These are phyloP conservation scores for Heterohyrax brucei DNA, from an alignment of 2,797 vertebrate genomes.

Conservation along the genomic window DNA sequence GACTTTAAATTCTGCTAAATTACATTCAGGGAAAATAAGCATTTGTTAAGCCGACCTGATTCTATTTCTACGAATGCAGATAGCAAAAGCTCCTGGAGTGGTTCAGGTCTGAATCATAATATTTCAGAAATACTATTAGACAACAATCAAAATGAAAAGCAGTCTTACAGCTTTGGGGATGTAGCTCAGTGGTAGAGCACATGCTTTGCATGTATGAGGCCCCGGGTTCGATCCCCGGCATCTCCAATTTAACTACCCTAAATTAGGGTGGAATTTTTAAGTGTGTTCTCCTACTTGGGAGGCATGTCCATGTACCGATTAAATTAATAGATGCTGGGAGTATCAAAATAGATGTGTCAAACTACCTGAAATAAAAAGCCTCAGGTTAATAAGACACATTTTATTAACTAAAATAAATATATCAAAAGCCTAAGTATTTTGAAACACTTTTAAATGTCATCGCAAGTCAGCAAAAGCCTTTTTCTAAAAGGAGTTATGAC, in stretches of 20 bases:
- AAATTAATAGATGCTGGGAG: background rate
- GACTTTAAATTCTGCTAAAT: background rate
- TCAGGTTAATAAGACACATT: background rate
- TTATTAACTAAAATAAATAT: too few species aligned
- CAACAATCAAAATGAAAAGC: background rate
- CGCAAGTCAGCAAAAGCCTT: background rate
- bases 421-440: background rate
- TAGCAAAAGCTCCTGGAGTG: rapidly evolving
- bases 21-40: background rate
- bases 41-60: background rate
- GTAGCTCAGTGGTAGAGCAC: constrained; percentile 42
- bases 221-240: constrained; percentile 14
- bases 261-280: background rate
- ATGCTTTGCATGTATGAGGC: constrained; percentile 62
- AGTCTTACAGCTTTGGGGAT: rapidly evolving
- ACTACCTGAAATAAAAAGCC: background rate
- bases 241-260: background rate
- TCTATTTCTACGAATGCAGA: background rate
- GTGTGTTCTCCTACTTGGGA: too few species aligned
- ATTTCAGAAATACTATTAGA: background rate
- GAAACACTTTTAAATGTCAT: background rate
- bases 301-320: background rate
- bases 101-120: rapidly evolving
- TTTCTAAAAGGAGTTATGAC: background rate
- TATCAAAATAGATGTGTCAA: background rate